A percentile compares a stretch with the other conserved stretches of the same genome.
Conservation (phyloP, 2,797 vertebrate species). For the Aselliscus stoliczkanus region DNA sequence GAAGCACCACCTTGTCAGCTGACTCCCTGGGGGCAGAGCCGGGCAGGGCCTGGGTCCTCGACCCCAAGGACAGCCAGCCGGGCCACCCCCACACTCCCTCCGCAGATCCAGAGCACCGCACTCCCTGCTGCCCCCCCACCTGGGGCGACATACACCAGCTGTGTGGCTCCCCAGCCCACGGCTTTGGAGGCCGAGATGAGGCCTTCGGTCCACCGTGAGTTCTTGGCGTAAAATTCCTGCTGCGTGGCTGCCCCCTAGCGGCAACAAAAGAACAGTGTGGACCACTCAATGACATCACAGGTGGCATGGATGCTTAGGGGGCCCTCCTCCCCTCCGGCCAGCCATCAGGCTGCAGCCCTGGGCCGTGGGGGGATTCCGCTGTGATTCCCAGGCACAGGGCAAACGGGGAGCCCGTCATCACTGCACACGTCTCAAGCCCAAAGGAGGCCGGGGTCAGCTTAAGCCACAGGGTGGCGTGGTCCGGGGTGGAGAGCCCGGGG, state of each 20-base stretch:
- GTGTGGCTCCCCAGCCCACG: conserved; percentile 97
- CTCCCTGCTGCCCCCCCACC: background rate
- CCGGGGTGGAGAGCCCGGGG: background rate
- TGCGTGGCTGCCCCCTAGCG: conserved; percentile 93
- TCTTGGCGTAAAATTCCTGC: conserved; percentile 97
- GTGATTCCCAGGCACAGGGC: background rate
- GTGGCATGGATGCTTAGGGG: rapidly evolving
- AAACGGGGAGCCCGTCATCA: background rate
- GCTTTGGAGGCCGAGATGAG: conserved; percentile 98
- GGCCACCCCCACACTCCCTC: background rate
- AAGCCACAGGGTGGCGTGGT: background rate
- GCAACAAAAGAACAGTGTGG: background rate
- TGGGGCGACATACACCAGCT: conserved; percentile 92
- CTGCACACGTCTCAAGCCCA: background rate
- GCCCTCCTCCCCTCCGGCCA: background rate
- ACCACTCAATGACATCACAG: background rate
- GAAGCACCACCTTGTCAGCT: conserved; percentile 95
- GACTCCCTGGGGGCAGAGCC: conserved; percentile 85
- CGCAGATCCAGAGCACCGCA: background rate
- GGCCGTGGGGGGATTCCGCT: too few relatives aligned
- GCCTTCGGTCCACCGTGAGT: conserved; percentile 98
- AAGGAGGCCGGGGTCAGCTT: background rate
- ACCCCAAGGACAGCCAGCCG: rapidly evolving
- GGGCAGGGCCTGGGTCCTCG: background rate
- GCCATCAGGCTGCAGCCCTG: background rate